Evolutionary conservation across 1,140 invertebrate genomes (phyloP).

Genomic region (Drosophila nannoptera): DNA sequence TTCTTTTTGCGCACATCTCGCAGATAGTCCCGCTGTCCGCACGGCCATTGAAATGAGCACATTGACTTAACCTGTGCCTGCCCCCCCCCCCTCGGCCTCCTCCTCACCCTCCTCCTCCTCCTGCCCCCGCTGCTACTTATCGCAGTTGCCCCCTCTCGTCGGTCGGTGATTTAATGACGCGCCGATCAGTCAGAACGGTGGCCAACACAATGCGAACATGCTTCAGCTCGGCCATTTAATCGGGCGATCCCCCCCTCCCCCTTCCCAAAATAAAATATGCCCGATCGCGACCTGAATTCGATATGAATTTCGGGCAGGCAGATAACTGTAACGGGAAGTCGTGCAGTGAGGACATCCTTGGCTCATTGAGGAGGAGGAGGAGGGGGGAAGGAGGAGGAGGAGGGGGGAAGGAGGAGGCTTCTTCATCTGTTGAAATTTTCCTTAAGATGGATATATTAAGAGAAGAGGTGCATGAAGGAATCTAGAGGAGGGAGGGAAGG

Average conservation of each 20-base stretch:
- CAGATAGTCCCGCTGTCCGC: conserved; percentile 55
- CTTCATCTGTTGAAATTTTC: too few species aligned
- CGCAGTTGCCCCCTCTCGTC: conserved; percentile 8
- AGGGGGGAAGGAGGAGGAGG: too few species aligned
- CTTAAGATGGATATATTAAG: too few species aligned
- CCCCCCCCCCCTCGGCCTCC: conserved; percentile 39
- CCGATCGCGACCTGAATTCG: not conserved
- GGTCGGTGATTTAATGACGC: conserved; percentile 18
- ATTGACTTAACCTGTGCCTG: conserved; percentile 62
- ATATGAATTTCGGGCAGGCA: too few species aligned
- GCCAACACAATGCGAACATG: not conserved
- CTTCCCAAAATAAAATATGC: conserved; percentile 7
- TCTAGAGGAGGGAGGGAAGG: too few species aligned
- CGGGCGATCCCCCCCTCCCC: not conserved
- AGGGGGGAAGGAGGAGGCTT: too few species aligned
- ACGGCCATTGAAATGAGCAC: conserved; percentile 70
- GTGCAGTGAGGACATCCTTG: too few species aligned
- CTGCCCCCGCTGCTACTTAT: conserved; percentile 3
- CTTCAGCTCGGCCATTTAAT: not conserved
- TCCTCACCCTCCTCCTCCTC: conserved; percentile 8
- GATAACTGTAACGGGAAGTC: not conserved
- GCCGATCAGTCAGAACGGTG: conserved; percentile 9
- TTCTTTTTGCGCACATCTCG: conserved; percentile 75
- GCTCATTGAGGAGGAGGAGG: too few species aligned
- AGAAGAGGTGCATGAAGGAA: too few species aligned